These are phyloP conservation scores for Megalopta genalis DNA, from an alignment of 1,140 invertebrate genomes.

Conservation along the genomic window DNA sequence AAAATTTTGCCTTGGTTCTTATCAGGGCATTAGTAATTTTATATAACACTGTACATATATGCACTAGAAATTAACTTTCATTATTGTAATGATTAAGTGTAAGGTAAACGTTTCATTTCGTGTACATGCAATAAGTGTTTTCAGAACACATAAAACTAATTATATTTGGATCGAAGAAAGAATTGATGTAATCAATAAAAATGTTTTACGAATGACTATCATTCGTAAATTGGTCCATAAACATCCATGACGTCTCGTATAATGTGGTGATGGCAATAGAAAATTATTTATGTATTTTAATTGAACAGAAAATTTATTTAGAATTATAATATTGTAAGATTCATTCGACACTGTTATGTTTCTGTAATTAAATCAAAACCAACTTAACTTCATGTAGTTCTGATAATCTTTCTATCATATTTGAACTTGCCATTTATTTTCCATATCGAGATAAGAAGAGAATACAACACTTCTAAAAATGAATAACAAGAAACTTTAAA, in stretches of 20 bases:
- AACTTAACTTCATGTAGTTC: neutral
- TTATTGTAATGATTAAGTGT: neutral
- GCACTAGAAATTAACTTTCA: constrained; percentile 20
- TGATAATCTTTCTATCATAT: neutral
- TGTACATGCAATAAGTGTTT: constrained; percentile 8
- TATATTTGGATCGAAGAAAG: neutral
- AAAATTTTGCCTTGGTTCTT: constrained; percentile 20
- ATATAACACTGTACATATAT: constrained; percentile 62
- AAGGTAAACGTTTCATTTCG: neutral
- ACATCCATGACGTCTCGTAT: neutral
- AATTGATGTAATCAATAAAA: neutral
- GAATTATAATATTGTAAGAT: neutral
- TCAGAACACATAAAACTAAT: neutral
- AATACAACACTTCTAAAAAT: neutral
- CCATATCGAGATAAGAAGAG: neutral
- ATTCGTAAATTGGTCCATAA: neutral
- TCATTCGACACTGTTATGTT: neutral
- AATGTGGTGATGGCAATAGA: neutral
- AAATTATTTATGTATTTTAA: neutral
- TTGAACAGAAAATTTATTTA: neutral
- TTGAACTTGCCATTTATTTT: neutral
- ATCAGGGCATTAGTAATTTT: constrained; percentile 46
- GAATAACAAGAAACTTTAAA: neutral
- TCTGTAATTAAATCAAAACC: neutral
- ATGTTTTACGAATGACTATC: neutral